Evolutionary conservation across 2,113 vertebrate genomes (phyloP), one percentile per base, ranked within the genome.

Genomic region (Gambusia affinis): DNA sequence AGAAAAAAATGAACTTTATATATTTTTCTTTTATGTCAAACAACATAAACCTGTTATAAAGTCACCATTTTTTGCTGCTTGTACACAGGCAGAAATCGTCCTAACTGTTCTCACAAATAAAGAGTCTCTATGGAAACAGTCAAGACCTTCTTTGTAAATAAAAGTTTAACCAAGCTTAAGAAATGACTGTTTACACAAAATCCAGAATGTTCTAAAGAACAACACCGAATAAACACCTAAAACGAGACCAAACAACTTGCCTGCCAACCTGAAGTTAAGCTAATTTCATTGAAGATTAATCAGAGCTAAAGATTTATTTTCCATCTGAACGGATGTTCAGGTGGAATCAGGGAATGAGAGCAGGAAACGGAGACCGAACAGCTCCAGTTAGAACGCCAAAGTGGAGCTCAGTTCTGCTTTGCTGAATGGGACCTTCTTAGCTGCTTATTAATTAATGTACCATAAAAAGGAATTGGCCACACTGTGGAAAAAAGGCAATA

Each of bases 401-500:
- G 30, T 65, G 7, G 10, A 78, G 57, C 67, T 28, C 28, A 35
- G 79, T 67, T 76, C 76, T 61, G 28, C 12, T 3, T 27, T 70
- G 64, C 79, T 75, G 73, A 44, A 60, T 0, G 51, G 22, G 67
- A 65, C 28, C 35, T 35, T 68, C 67, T 66, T 37, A 39, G 60
- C 30, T 6, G 14, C 12, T 74, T 65, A 80, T 85, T 82, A 82
- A 81, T 83, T 79, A 76, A 86, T 71, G 60, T 61, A 17, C 15
- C 78, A 57, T 77, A 74, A 76, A 71, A 73, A 67, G 71, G 24
- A 82, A 73, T 78, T 79, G 73, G 15, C 60, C 72, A 51, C 47
- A 66, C 70, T 54, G 27, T 78, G 62, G 60, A 79, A 89, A 83
- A 75, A 81, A 83, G 74, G 37, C 78, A 35, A 19, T 28, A 64